These are phyloP conservation scores for Philereme transversata DNA, from an alignment of 2,888 invertebrate species.

Conservation along the genomic window DNA sequence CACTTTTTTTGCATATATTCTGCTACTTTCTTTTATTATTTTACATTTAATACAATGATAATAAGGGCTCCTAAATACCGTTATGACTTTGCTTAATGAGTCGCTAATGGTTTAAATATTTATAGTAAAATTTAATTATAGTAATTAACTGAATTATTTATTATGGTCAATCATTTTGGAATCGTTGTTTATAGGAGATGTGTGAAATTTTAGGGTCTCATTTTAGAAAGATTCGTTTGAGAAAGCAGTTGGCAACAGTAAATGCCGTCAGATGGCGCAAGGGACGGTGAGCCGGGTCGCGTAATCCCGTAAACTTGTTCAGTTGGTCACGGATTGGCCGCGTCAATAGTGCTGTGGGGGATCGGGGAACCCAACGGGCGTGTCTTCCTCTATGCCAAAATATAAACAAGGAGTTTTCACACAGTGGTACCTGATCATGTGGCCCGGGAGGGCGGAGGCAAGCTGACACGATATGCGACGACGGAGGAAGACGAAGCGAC, in stretches of 20 bases:
- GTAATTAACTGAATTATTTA: no score
- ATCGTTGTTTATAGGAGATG: no score
- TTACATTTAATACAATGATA: no score
- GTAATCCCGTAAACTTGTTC: neutral
- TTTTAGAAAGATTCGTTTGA: conserved; percentile 3
- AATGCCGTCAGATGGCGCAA: no score
- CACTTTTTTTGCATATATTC: neutral
- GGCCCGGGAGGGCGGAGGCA: conserved; percentile 83
- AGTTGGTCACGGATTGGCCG: conserved; percentile 3
- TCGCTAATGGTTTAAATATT: no score
- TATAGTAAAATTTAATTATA: no score
- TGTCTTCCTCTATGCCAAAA: conserved; percentile 33
- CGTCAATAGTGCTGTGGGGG: neutral
- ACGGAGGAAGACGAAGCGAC: conserved; percentile 96
- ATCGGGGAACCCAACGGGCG: conserved; percentile 12
- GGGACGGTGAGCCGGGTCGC: neutral
- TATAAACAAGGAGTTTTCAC: conserved; percentile 77
- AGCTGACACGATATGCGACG: conserved; percentile 91
- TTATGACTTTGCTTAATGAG: no score
- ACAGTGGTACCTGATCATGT: conserved; percentile 83
- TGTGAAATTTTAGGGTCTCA: no score
- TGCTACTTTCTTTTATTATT: conserved; percentile 1
- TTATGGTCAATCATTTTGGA: no score
- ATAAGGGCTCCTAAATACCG: no score
- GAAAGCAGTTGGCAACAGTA: conserved; percentile 9